Evolutionary conservation across 1,140 invertebrate species (phyloP).

Genomic region (Epicauta chinensis): DNA sequence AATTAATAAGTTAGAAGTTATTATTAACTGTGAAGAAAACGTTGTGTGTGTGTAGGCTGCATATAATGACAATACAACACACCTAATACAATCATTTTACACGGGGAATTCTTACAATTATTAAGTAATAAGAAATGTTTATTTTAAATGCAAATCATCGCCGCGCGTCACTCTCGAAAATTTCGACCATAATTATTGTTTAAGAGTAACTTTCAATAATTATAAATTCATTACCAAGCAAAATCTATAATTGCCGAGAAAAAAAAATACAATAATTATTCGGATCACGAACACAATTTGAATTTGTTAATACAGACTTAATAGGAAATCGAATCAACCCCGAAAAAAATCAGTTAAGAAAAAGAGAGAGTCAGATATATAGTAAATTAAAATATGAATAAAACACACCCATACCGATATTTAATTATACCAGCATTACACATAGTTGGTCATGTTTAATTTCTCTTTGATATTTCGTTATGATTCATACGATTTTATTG

Average conservation of each 20-base stretch:
- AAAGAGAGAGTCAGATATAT: too few species aligned
- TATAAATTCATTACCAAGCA: not conserved
- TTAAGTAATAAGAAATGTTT: too few species aligned
- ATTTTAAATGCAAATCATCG: too few species aligned
- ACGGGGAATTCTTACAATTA: not conserved
- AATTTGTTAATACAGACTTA: not conserved
- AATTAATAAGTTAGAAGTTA: constrained; percentile 7
- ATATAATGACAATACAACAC: constrained; percentile 11
- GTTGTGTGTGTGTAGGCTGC: not conserved
- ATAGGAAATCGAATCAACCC: constrained; percentile 1
- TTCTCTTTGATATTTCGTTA: constrained; percentile 4
- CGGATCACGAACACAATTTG: constrained; percentile 1
- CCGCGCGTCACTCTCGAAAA: not conserved
- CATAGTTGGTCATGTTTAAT: constrained; percentile 5
- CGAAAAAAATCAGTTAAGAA: too few species aligned
- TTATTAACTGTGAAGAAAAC: constrained; percentile 11
- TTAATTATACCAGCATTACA: constrained; percentile 15
- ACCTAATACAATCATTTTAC: constrained; percentile 5
- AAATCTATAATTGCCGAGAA: constrained; percentile 4
- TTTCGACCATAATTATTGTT: not conserved
- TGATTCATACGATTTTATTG: constrained; percentile 7
- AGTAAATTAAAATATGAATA: not conserved
- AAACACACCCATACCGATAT: constrained; percentile 14
- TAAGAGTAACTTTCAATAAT: too few species aligned
- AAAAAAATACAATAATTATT: constrained; percentile 2